phyloP scores from a whole-genome alignment of 2,113 vertebrate genomes.

The Ailuropoda melanoleuca region DNA sequence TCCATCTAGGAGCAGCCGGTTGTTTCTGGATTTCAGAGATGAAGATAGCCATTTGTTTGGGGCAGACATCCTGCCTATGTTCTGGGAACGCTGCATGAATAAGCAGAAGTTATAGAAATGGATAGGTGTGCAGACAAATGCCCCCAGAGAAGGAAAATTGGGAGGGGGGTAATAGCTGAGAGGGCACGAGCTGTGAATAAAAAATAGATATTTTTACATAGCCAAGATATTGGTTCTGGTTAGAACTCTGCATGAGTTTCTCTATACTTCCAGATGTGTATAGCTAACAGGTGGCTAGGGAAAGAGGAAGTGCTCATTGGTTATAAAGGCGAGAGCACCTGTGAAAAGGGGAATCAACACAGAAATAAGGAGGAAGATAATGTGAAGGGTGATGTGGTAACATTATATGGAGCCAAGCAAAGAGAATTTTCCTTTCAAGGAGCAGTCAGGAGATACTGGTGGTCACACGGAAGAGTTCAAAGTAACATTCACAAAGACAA shows the following conservation, averaged over 20 bases:
- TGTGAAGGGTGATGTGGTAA: background rate
- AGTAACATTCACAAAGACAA: background rate
- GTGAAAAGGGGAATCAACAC: background rate
- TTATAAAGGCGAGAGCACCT: background rate
- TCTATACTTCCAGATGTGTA: background rate
- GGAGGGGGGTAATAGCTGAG: background rate
- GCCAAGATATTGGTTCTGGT: background rate
- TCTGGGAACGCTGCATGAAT: background rate
- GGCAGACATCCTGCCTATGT: background rate
- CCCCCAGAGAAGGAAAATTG: background rate
- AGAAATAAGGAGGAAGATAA: background rate
- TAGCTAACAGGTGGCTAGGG: background rate
- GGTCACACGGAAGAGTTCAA: background rate
- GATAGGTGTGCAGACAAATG: background rate
- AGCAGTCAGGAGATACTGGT: background rate
- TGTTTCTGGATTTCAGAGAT: background rate
- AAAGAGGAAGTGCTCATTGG: background rate
- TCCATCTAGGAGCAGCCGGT: background rate
- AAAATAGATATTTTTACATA: background rate
- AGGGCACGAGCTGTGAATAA: background rate
- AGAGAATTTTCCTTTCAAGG: background rate
- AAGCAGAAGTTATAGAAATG: background rate
- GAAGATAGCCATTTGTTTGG: background rate
- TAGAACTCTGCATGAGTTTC: background rate
- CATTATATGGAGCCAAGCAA: rapidly evolving